A percentile compares a stretch with the other conserved stretches of the same genome.
Conservation (phyloP, 2,888 invertebrate genomes). For the Lampropteryx suffumata region DNA sequence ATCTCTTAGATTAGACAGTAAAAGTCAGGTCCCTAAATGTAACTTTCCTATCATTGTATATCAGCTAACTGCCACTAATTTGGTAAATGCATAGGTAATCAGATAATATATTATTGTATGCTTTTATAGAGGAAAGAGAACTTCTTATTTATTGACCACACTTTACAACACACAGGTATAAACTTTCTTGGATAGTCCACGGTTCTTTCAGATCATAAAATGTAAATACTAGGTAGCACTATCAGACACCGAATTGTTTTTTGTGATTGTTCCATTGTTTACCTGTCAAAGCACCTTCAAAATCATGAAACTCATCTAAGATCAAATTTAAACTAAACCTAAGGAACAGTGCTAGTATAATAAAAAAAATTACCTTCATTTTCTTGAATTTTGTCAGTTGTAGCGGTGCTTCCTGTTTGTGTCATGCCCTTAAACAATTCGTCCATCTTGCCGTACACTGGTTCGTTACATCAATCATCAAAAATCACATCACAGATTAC, state of each 20-base stretch:
- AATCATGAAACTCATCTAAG: background rate
- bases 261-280: slow-evolving; percentile 12
- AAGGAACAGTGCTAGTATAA: background rate
- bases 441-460: slow-evolving; percentile 81
- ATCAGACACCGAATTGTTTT: background rate
- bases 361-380: slow-evolving; percentile 66
- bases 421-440: slow-evolving; percentile 83
- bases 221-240: background rate
- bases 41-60: too few species aligned
- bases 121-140: too few species aligned
- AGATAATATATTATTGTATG: too few species aligned
- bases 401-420: slow-evolving; percentile 80
- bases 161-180: too few species aligned
- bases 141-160: too few species aligned
- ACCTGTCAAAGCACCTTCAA: slow-evolving; percentile 11
- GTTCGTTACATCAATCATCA: slow-evolving; percentile 80
- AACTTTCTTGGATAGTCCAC: too few species aligned
- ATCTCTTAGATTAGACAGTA: too few species aligned
- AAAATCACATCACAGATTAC: slow-evolving; percentile 65
- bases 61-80: too few species aligned
- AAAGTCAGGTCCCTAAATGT: too few species aligned
- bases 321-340: background rate
- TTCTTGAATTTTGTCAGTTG: slow-evolving; percentile 79
- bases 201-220: too few species aligned
- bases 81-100: too few species aligned